Evolutionary conservation across 2,888 invertebrate genomes (phyloP), one percentile per base, ranked within the genome.

Genomic region (Stratiomys singularior): DNA sequence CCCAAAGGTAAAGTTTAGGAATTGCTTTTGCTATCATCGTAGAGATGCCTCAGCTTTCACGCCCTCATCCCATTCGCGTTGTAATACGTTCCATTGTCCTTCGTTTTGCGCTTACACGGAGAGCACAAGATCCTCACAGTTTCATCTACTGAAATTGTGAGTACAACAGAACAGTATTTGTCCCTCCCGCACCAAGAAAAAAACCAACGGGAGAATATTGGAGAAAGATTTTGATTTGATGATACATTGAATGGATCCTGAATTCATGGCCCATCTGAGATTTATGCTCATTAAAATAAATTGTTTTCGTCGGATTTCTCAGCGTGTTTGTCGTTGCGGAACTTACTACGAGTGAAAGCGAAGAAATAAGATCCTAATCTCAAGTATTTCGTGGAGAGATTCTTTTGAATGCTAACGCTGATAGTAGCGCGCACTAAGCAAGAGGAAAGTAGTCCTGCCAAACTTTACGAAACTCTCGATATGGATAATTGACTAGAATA

Each of bases 231-330:
- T 46, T 47, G 69, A 69, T 69, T 69, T 74, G 74, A 74, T 58
- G 60, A 58, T 44, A 58, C 58, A 74, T 74, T 74, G 74, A 74
- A 60, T 37, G 23, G 74, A 74, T 58, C 58, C 37, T 18, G 74
- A 74, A 74, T 74, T 74, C 74, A 74, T 58, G 74, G 74, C 74
- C 58, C 74, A 74, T 74, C 74, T 74, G 74, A 74, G 74, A 74
- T 74, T 74, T 60, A 74, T 74, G 60, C 74, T 74, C 74, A 74
- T 74, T 74, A 74, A 74, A 74, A 74, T 74, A 74, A 74, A 74
- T 74, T 74, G 74, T 74, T 74, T 74, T 74, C 58, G 60, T 37
- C 28, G 37, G 74, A 72, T 72, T 72, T 27, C 66, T n/a, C 28
- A 18, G 2, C 58, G 58, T 21, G 21, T 23, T 60, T 5, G 37